Percentiles rank a stretch among this genome's conserved stretches.
These are phyloP conservation scores for Drosophila persimilis DNA, from an alignment of 1,140 invertebrate species.

Conservation along the genomic window DNA sequence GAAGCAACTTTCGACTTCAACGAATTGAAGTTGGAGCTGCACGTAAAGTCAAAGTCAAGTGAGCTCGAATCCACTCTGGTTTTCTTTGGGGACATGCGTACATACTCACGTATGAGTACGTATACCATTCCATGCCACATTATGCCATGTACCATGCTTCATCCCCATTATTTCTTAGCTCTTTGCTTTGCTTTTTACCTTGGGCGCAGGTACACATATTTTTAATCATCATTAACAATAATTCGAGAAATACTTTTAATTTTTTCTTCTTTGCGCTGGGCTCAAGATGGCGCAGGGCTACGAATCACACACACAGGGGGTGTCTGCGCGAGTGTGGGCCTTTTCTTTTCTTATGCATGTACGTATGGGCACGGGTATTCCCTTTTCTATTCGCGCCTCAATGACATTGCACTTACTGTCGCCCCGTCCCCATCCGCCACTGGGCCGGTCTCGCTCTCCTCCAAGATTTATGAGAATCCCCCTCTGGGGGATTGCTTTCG, in stretches of 20 bases:
- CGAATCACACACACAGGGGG: not conserved
- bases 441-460: constrained; percentile 31
- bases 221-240: constrained; percentile 83
- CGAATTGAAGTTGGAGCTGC: too few species aligned
- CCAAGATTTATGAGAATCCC: constrained; percentile 73
- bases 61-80: constrained; percentile 6
- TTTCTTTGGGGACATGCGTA: constrained; percentile 15
- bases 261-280: constrained; percentile 18
- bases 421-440: constrained; percentile 3
- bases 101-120: not conserved
- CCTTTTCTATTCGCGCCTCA: constrained; percentile 65
- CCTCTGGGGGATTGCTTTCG: constrained; percentile 56
- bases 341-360: constrained; percentile 18
- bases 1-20: not conserved
- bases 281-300: too few species aligned
- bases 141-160: not conserved
- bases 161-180: not conserved
- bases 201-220: constrained; percentile 73
- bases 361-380: constrained; percentile 30
- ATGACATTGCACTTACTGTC: constrained; percentile 78
- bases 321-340: not conserved
- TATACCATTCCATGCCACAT: constrained; percentile 3
- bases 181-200: constrained; percentile 40
- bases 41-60: constrained; percentile 2
- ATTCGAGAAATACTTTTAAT: constrained; percentile 83